Evolutionary conservation across 2,888 invertebrate species (phyloP).

Genomic region (Calliscelio sp.): DNA sequence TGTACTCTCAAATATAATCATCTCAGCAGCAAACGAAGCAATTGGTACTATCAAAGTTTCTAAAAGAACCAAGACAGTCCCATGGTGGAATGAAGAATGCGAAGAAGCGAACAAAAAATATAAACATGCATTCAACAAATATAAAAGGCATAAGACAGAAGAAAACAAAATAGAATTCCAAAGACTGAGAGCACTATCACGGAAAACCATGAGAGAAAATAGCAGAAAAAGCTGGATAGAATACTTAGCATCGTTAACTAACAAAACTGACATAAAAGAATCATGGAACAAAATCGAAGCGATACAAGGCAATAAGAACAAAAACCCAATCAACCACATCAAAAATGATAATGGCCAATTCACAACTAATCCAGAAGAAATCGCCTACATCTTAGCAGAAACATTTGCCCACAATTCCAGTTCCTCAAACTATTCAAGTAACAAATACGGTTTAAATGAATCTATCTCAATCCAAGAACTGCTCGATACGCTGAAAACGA

Average conservation of each 20-base stretch:
- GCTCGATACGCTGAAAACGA: background rate
- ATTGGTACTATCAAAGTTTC: constrained; percentile 51
- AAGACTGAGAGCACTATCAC: background rate
- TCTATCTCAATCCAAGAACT: background rate
- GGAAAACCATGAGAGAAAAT: constrained; percentile 18
- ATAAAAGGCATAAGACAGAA: constrained; percentile 38
- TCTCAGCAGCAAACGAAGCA: constrained; percentile 46
- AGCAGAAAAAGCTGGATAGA: background rate
- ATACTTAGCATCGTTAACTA: background rate
- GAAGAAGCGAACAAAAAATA: constrained; percentile 19
- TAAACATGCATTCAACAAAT: constrained; percentile 63
- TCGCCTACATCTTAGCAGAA: constrained; percentile 9
- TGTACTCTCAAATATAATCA: constrained; percentile 42
- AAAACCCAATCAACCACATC: background rate
- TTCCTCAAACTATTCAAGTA: background rate
- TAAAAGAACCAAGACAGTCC: constrained; percentile 50
- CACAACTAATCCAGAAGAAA: constrained; percentile 3
- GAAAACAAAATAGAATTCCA: constrained; percentile 47
- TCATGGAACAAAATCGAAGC: constrained; percentile 16
- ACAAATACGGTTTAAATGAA: background rate
- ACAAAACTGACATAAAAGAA: background rate
- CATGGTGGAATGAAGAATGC: constrained; percentile 74
- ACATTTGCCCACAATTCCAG: constrained; percentile 20
- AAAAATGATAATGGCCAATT: background rate
- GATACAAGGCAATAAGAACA: background rate